Evolutionary conservation across 2,888 invertebrate genomes (phyloP).

Genomic region (Resseliella maxima): DNA sequence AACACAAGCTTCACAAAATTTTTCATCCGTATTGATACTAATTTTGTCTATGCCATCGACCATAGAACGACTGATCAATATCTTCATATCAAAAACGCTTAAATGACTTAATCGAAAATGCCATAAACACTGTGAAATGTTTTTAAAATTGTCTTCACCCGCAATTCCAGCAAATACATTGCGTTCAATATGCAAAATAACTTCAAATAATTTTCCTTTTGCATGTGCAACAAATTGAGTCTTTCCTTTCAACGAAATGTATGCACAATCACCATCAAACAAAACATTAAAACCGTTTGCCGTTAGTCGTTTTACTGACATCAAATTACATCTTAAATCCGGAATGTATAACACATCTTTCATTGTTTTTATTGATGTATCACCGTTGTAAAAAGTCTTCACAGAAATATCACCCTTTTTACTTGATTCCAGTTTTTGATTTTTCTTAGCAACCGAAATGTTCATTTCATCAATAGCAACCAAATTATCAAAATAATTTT

Average conservation of each 20-base stretch:
- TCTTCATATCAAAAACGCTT: slow-evolving; percentile 1
- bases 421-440: not conserved
- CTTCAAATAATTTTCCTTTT: not conserved
- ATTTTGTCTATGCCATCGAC: slow-evolving; percentile 25
- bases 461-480: not conserved
- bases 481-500: not conserved
- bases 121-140: not conserved
- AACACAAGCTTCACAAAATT: slow-evolving; percentile 55
- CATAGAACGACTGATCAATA: not conserved
- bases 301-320: slow-evolving; percentile 43
- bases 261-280: not conserved
- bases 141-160: not conserved
- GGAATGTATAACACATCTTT: slow-evolving; percentile 55
- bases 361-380: not conserved
- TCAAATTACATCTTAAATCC: slow-evolving; percentile 56
- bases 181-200: not conserved
- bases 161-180: slow-evolving; percentile 3
- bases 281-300: not conserved
- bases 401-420: not conserved
- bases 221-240: not conserved
- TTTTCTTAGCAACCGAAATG: slow-evolving; percentile 5
- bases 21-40: not conserved
- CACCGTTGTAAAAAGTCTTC: not conserved
- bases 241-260: not conserved
- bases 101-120: slow-evolving; percentile 53